Evolutionary conservation across 53 echinoderm and acorn worm species (phyloP).

Genomic region (Patiria pectinifera): DNA sequence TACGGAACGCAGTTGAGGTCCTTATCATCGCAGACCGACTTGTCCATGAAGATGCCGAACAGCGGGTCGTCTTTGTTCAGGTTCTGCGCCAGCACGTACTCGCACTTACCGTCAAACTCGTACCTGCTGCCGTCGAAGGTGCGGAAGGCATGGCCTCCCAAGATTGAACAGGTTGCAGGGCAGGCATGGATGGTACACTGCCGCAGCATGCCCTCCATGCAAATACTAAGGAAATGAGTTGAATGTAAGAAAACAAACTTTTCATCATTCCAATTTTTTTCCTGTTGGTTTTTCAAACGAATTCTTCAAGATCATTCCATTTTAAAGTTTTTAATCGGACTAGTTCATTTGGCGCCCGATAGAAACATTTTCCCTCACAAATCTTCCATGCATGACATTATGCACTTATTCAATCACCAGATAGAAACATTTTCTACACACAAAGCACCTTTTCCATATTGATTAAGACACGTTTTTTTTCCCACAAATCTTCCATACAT

Average conservation of each 20-base stretch:
- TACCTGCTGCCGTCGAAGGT: slow-evolving; percentile 61
- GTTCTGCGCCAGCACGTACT: slow-evolving; percentile 53
- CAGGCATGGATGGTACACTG: slow-evolving; percentile 42
- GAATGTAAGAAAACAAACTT: neutral
- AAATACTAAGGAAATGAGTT: neutral
- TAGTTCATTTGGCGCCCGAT: too few relatives aligned
- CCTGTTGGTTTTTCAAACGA: neutral
- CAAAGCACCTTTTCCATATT: too few relatives aligned
- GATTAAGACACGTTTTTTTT: too few relatives aligned
- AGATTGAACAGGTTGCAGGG: slow-evolving; percentile 39
- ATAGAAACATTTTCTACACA: too few relatives aligned
- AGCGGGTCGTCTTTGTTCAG: neutral
- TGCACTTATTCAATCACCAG: too few relatives aligned
- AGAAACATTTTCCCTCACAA: too few relatives aligned
- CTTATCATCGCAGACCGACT: slow-evolving; percentile 1
- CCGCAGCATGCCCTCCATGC: slow-evolving; percentile 7
- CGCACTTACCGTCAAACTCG: slow-evolving; percentile 24
- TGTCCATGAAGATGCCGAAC: slow-evolving; percentile 61
- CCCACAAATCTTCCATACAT: too few relatives aligned
- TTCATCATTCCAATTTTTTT: neutral
- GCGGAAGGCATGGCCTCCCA: slow-evolving; percentile 43
- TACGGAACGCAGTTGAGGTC: neutral
- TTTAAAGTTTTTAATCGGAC: too few relatives aligned
- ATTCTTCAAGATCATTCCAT: too few relatives aligned
- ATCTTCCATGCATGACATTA: too few relatives aligned